Percentiles rank a stretch among this genome's conserved stretches.
Evolutionary conservation across 2,113 vertebrate genomes (phyloP).

Genomic region (Ptilorrhoa leucosticta): DNA sequence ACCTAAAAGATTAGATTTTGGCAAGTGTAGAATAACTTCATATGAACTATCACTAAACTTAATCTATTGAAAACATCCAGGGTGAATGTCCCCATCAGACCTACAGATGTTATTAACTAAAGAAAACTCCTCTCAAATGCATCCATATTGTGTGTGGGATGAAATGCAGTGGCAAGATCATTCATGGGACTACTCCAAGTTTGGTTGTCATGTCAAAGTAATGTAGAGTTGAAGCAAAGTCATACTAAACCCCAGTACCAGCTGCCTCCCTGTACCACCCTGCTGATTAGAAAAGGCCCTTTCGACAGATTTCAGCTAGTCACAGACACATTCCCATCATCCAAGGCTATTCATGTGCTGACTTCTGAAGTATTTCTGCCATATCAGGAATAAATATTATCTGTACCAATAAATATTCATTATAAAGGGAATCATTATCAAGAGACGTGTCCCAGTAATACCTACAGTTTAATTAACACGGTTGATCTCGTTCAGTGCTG

Average conservation of each 20-base stretch:
- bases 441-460: not conserved
- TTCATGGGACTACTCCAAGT: not conserved
- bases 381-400: not conserved
- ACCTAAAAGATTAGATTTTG: not conserved
- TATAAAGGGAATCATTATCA: not conserved
- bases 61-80: not conserved
- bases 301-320: not conserved
- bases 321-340: not conserved
- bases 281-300: not conserved
- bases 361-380: not conserved
- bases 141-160: not conserved
- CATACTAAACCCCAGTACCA: not conserved
- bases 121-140: not conserved
- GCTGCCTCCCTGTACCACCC: not conserved
- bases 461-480: not conserved
- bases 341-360: not conserved
- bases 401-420: not conserved
- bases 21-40: not conserved
- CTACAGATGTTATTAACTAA: not conserved
- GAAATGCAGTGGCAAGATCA: not conserved
- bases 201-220: not conserved
- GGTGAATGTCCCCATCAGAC: not conserved
- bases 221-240: not conserved
- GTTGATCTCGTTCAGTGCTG: not conserved
- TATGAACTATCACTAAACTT: not conserved